Base-by-base conservation (phyloP, 1,140 invertebrate species). In the Manduca sexta region DNA sequence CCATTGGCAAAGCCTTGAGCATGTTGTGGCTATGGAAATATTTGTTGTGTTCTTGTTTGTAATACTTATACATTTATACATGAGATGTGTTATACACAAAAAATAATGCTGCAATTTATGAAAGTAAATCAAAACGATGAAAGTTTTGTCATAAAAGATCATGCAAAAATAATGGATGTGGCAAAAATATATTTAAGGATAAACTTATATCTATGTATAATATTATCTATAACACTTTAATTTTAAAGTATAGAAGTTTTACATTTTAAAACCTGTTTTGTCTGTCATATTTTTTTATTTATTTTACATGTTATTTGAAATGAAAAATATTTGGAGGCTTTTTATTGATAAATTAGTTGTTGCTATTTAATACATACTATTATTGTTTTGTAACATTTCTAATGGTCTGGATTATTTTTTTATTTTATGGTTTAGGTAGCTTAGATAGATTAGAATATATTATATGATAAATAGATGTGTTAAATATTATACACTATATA, bases 351-450 rank as follows among this genome's bases (percentile, higher is more conserved):
- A 67, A 58, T 71, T 69, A 69, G 60, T 80, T 79, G 70, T 78
- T 79, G 69, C 70, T 83, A 79, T 80, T 79, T 80, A 77, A 72
- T 80, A 69, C 77, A 76, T 78, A 74, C 77, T 80, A 74, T 66
- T 61, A 58, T 62, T 54, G 14, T 31, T 42, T 42, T 41, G 13
- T 30, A n/a, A 14, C 41, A 12, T 35, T n/a, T 56, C 52, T 67
- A 67, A 71, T 69, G 58, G 53, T 64, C 65, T 52, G 66, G 65
- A 71, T 71, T 74, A 74, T 72, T 76, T 71, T 66, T 61, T 58
- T 45, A 45, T 21, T 45, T 45, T 54, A 54, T 42, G 35, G n/a
- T 41, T 52, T 21, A 35, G n/a, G 10, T 49, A 55, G 52, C 43
- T 45, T 45, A 44, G 31, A 26, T 26, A 26, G 21, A 3, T 26